Evolutionary conservation across 2,888 invertebrate genomes (phyloP), one percentile per base, ranked within the genome.

Genomic region (Melipona beecheii): DNA sequence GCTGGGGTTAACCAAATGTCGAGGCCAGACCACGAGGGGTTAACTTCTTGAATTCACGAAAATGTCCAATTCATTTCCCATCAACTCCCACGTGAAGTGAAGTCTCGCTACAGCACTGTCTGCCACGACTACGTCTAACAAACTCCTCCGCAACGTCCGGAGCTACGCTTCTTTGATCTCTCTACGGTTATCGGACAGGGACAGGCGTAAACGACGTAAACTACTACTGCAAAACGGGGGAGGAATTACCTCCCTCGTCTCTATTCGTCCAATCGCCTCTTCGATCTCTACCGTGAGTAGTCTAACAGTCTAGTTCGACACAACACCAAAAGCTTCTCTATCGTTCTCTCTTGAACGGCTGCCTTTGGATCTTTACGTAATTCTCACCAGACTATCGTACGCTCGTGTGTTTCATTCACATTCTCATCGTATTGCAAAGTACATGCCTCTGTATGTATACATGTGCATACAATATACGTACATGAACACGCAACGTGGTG

Each of bases 281-380:
- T 31, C 31, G 65, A 71, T 58, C 24, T 84, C 73, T 80, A 84
- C 80, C 36, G 78, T 58, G 75, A 9, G 43, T 43, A 43, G 43
- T 43, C 9, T 9, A 43, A 43, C 58, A 74, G 62, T 87, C 64
- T 84, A 89, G 85, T 31, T 86, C 68, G 81, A 87, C 82, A 87
- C 83, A 87, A 88, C 84, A 89, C 69, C 75, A 80, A 87, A 87
- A 87, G 87, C 87, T 81, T 73, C 24, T 80, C 84, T 84, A 78
- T 69, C 36, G 52, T 50, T 54, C 74, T 31, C 72, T 78, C 86
- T 83, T 50, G 65, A 27, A n/a, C 27, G 56, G 31, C 1, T 43
- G 43, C 17, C 69, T 13, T 62, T n/a, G 4, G 17, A n/a, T 4
- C 19, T 27, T 60, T 68, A 50, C 56, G 49, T 50, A n/a, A 81